Evolutionary conservation across 23 tunicate genomes (phyloP), one percentile per base, ranked within the genome.

Genomic region (Styela clava): DNA sequence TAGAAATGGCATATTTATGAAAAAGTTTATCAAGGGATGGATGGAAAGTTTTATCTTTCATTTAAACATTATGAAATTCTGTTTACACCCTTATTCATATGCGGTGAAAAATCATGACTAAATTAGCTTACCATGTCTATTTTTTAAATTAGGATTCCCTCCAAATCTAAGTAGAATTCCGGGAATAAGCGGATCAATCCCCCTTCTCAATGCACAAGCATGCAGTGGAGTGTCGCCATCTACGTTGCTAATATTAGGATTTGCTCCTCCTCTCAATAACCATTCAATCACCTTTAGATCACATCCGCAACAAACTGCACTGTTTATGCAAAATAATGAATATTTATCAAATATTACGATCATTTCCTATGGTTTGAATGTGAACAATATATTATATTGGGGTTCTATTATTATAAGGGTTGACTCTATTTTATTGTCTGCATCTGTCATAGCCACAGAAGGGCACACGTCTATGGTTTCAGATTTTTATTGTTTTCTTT

Each of bases 111-210:
- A n/a, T n/a, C n/a, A n/a, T n/a, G n/a, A n/a, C n/a, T n/a, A n/a
- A n/a, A n/a, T n/a, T n/a, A n/a, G 9, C 56, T 5, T 69, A 86
- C 96, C 97, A 28, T 82, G 69, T 20, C 67, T 69, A 64, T 92
- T 92, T 67, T 86, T 92, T 30, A 86, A 51, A 68, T 93, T 93
- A 26, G 98, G 98, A 61, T 93, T 85, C 35, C 93, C 98, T 3
- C 93, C 89, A 67, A 83, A 88, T 27, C 89, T 74, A 64, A 93
- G 86, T 36, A 93, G 65, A 35, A 88, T 77, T 69, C 98, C 98
- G 25, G 90, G 82, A 21, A 93, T 85, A 71, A 93, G 81, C 22
- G 92, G 88, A 52, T 93, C 98, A 27, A 82, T 70, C 2, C 92
- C 85, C 27, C 85, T 84, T 74, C 64, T 82, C 63, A 80, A 32